A percentile compares a stretch with the other conserved stretches of the same genome.
These are phyloP conservation scores for Tachina fera DNA, from an alignment of 2,888 invertebrate species.

Conservation along the genomic window DNA sequence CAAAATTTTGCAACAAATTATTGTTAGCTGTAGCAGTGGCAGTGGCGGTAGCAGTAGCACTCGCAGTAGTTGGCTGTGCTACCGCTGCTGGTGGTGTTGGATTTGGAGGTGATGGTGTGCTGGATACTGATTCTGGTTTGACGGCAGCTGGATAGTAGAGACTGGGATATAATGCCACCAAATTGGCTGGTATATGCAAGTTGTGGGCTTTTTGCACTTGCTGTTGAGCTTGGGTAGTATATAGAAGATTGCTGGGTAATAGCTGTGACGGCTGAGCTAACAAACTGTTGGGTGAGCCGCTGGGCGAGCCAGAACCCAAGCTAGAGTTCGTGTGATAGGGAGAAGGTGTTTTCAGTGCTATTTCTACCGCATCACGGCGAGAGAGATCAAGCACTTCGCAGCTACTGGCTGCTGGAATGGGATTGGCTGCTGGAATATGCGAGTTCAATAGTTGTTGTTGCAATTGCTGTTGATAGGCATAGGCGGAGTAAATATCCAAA, in stretches of 20 bases:
- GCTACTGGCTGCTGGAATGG: constrained; percentile 26
- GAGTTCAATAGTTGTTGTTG: constrained; percentile 73
- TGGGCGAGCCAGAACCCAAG: constrained; percentile 78
- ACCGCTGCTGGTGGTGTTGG: constrained; percentile 36
- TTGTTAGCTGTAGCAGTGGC: constrained; percentile 46
- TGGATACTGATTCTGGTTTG: constrained; percentile 65
- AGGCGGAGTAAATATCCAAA: constrained; percentile 79
- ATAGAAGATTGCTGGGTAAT: constrained; percentile 39
- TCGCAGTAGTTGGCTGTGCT: constrained; percentile 5
- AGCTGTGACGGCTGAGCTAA: constrained; percentile 29
- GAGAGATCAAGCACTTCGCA: constrained; percentile 82
- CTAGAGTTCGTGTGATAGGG: constrained; percentile 81
- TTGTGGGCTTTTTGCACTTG: constrained; percentile 47
- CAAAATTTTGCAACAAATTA: constrained; percentile 73
- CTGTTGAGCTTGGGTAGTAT: constrained; percentile 51
- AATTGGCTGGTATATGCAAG: constrained; percentile 45
- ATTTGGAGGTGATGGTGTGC: constrained; percentile 66
- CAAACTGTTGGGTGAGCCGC: constrained; percentile 73
- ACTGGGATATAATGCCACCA: constrained; percentile 50
- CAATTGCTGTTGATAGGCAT: constrained; percentile 79
- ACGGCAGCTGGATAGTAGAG: constrained; percentile 55
- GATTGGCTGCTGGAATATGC: constrained; percentile 53
- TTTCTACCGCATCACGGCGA: constrained; percentile 80
- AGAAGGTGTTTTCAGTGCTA: constrained; percentile 80
- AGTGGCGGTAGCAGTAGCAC: not conserved